A percentile compares a stretch with the other conserved stretches of the same genome.
These are phyloP conservation scores for Amphibalanus amphitrite DNA, from an alignment of 1,140 invertebrate genomes.

Conservation along the genomic window DNA sequence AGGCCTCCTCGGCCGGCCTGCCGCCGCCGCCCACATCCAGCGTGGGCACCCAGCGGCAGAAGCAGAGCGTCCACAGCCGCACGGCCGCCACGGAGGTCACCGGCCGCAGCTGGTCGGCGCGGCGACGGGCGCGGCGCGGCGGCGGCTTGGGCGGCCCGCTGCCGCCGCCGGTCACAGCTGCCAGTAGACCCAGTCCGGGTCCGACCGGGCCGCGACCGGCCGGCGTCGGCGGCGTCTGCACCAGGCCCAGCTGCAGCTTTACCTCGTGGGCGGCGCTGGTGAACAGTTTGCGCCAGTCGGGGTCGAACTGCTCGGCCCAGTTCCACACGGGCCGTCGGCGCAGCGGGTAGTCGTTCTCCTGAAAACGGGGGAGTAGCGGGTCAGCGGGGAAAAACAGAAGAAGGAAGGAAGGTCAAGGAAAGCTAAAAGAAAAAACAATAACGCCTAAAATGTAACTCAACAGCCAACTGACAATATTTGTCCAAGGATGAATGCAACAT, in stretches of 20 bases:
- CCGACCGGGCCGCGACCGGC: too few relatives aligned
- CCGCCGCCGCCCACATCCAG: slow-evolving; percentile 47
- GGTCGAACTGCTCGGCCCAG: background rate
- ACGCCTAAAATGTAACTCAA: too few relatives aligned
- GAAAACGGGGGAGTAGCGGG: background rate
- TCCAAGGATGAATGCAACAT: too few relatives aligned
- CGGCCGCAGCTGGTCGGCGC: background rate
- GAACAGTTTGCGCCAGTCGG: background rate
- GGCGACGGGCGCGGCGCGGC: too few relatives aligned
- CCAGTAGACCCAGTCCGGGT: background rate
- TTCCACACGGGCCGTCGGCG: background rate
- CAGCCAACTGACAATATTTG: too few relatives aligned
- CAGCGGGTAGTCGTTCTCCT: background rate
- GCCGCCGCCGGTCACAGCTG: too few relatives aligned
- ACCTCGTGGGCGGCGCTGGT: background rate
- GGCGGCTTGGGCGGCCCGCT: too few relatives aligned
- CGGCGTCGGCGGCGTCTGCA: too few relatives aligned
- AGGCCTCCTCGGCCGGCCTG: slow-evolving; percentile 79
- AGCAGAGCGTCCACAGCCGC: background rate
- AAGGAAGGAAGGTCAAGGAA: too few relatives aligned
- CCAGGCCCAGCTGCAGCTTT: background rate
- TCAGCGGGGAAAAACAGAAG: too few relatives aligned
- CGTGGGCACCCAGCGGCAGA: background rate
- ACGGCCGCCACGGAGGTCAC: background rate
- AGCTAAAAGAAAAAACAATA: too few relatives aligned